These are phyloP conservation scores for Drosophila santomea DNA, from an alignment of 1,140 invertebrate species.

Conservation along the genomic window DNA sequence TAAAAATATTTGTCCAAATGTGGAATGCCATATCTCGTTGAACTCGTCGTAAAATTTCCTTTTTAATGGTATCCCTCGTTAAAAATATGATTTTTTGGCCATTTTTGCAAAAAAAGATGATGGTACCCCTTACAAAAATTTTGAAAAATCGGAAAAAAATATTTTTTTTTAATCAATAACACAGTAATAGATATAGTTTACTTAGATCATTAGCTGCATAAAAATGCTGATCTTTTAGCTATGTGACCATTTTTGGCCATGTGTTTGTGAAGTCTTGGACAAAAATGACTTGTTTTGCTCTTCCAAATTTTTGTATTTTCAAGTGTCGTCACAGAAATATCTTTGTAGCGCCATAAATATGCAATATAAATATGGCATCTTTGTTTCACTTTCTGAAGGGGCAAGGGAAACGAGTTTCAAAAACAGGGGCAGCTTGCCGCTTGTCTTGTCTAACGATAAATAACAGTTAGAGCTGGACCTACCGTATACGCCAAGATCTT, in stretches of 20 bases:
- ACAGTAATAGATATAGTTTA: not conserved
- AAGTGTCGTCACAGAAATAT: slow-evolving; percentile 25
- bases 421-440: slow-evolving; percentile 67
- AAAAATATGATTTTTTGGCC: not conserved
- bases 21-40: not conserved
- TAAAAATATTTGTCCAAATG: not conserved
- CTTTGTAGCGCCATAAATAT: slow-evolving; percentile 67
- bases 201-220: not conserved
- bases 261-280: not conserved
- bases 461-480: slow-evolving; percentile 80
- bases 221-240: not conserved
- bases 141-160: not conserved
- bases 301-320: slow-evolving; percentile 14
- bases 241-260: too few species aligned
- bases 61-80: not conserved
- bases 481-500: slow-evolving; percentile 67
- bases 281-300: not conserved
- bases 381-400: slow-evolving; percentile 16
- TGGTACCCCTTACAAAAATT: not conserved
- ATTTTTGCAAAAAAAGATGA: not conserved
- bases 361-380: slow-evolving; percentile 71
- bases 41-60: not conserved
- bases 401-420: slow-evolving; percentile 8
- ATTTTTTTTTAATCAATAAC: not conserved
- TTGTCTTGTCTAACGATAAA: slow-evolving; percentile 82